A percentile compares a stretch with the other conserved stretches of the same genome.
Conservation (phyloP, 2,888 invertebrate species). For the Eumerus sabulonum region DNA sequence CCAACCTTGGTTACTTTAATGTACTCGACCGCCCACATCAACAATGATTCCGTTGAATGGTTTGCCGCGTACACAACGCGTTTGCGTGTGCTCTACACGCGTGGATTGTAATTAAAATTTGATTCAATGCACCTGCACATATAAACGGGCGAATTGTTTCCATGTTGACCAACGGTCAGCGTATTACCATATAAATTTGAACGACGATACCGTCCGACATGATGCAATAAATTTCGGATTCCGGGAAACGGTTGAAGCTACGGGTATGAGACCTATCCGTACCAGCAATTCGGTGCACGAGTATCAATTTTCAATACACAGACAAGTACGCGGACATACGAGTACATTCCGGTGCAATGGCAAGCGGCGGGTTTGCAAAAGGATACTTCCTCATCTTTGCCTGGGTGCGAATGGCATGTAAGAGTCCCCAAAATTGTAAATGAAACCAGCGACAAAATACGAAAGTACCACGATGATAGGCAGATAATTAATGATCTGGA, state of each 20-base stretch:
- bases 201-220: slow-evolving; percentile 38
- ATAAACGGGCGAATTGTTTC: slow-evolving; percentile 50
- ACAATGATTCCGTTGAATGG: slow-evolving; percentile 12
- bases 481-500: slow-evolving; percentile 61
- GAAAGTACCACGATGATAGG: slow-evolving; percentile 30
- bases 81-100: background rate
- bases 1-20: slow-evolving; percentile 52
- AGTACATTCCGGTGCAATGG: slow-evolving; percentile 6
- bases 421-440: background rate
- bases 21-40: slow-evolving; percentile 45
- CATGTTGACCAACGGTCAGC: slow-evolving; percentile 26
- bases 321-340: background rate
- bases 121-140: slow-evolving; percentile 53
- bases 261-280: background rate
- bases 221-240: slow-evolving; percentile 49
- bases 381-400: background rate
- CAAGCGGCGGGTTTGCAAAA: background rate
- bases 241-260: background rate
- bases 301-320: slow-evolving; percentile 12
- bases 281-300: too few relatives aligned
- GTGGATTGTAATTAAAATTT: slow-evolving; percentile 57
- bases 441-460: background rate
- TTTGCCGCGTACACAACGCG: background rate
- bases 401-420: too few relatives aligned
- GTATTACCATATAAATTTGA: slow-evolving; percentile 54